phyloP scores from a whole-genome alignment of 1,140 invertebrate genomes.

The Bombus balteatus region DNA sequence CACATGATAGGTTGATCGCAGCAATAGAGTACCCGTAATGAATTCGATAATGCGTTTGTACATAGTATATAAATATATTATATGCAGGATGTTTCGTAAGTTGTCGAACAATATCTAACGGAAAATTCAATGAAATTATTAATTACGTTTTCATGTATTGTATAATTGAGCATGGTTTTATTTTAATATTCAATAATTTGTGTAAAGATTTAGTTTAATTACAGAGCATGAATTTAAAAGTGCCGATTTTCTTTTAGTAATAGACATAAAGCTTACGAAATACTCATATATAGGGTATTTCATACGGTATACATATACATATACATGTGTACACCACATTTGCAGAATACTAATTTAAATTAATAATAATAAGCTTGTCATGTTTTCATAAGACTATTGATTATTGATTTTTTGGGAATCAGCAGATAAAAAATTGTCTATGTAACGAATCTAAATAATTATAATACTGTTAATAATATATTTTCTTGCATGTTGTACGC shows the following conservation, averaged over 20 bases:
- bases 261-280: conserved; percentile 14
- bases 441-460: not conserved
- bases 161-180: not conserved
- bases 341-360: conserved; percentile 3
- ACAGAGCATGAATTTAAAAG: not conserved
- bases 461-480: not conserved
- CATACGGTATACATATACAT: not conserved
- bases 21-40: conserved; percentile 40
- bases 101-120: conserved; percentile 6
- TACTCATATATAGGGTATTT: conserved; percentile 10
- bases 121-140: conserved; percentile 2
- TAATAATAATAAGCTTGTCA: not conserved
- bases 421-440: not conserved
- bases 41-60: conserved; percentile 30
- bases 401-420: not conserved
- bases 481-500: not conserved
- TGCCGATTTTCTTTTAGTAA: conserved; percentile 14
- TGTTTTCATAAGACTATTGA: conserved; percentile 28
- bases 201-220: not conserved
- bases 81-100: conserved; percentile 21
- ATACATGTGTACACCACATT: not conserved
- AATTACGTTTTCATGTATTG: not conserved
- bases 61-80: conserved; percentile 41
- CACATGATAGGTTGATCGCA: conserved; percentile 31
- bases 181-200: not conserved